Percentiles rank a stretch among this genome's conserved stretches.
Evolutionary conservation across 2,888 invertebrate species (phyloP).

Genomic region (Hirudinaria manillensis): DNA sequence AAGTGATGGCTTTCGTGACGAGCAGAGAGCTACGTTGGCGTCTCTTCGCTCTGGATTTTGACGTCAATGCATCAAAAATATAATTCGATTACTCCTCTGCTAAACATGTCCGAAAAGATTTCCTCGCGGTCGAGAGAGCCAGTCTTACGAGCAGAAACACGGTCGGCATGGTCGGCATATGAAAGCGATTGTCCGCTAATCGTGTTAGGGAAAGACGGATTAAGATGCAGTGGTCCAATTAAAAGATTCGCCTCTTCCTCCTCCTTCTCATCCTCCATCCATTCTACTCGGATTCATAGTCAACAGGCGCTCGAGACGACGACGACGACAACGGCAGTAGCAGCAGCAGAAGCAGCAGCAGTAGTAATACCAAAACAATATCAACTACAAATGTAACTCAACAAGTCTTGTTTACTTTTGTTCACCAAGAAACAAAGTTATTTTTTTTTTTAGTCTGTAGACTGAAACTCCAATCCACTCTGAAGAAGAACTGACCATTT

Average conservation of each 20-base stretch:
- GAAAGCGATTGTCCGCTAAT: constrained; percentile 22
- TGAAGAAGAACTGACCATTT: too few species aligned
- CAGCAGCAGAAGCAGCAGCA: too few species aligned
- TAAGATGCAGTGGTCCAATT: constrained; percentile 21
- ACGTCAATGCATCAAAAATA: constrained; percentile 1
- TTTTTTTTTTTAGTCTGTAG: too few species aligned
- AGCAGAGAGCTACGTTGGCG: neutral
- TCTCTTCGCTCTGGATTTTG: neutral
- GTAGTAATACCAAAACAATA: too few species aligned
- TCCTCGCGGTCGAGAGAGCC: neutral
- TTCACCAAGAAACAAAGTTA: too few species aligned
- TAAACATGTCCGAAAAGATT: constrained; percentile 6
- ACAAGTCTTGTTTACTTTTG: neutral
- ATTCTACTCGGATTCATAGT: too few species aligned
- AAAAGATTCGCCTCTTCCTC: neutral
- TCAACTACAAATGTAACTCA: too few species aligned
- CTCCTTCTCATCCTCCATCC: too few species aligned
- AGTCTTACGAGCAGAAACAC: neutral
- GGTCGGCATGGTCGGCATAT: constrained; percentile 12
- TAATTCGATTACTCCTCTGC: constrained; percentile 10
- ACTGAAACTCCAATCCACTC: too few species aligned
- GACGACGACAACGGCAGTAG: too few species aligned
- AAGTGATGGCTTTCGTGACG: neutral
- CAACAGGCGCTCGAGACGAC: too few species aligned
- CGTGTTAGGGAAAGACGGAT: constrained; percentile 20